Evolutionary conservation across 2,113 vertebrate species (phyloP).

Genomic region (Psilopsiagon aymara): DNA sequence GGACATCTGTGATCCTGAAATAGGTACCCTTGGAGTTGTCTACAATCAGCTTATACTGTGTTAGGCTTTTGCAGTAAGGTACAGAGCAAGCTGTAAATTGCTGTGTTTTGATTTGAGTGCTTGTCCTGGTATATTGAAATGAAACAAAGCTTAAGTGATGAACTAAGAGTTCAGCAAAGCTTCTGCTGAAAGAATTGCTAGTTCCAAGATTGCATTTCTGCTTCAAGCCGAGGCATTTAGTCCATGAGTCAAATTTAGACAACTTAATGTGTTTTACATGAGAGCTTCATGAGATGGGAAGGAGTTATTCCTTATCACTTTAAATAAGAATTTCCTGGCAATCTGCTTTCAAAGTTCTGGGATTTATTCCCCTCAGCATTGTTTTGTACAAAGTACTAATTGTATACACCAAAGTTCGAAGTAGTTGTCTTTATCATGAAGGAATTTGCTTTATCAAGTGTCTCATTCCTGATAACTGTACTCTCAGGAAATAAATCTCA

Average conservation of each 20-base stretch:
- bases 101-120: neutral
- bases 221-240: neutral
- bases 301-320: neutral
- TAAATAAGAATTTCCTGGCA: neutral
- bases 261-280: neutral
- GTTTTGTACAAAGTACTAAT: neutral
- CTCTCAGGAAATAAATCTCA: neutral
- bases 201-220: neutral
- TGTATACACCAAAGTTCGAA: neutral
- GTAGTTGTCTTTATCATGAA: neutral
- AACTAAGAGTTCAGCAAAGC: neutral
- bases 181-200: neutral
- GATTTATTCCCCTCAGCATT: neutral
- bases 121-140: neutral
- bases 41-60: neutral
- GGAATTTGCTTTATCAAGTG: neutral
- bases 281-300: neutral
- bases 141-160: neutral
- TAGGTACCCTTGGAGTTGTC: neutral
- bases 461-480: neutral
- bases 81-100: neutral
- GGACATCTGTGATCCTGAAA: conserved; percentile 31
- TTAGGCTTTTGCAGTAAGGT: neutral
- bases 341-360: neutral
- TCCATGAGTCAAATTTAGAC: neutral